Evolutionary conservation across 2,888 invertebrate species (phyloP), one percentile per base, ranked within the genome.

Genomic region (Glyphotaelius pellucidus): DNA sequence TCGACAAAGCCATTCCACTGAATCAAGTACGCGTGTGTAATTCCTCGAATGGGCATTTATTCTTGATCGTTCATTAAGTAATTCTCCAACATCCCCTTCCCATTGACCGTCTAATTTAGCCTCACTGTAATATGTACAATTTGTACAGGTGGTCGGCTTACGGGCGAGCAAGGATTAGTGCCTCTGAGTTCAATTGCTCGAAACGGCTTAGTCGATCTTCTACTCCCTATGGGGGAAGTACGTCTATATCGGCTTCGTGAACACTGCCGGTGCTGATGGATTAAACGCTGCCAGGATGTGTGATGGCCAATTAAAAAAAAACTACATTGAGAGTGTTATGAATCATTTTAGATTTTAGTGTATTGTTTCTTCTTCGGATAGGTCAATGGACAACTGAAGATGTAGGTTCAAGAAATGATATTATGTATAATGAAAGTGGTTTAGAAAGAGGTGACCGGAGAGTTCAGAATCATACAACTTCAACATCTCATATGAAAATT

Each of bases 141-240:
- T 67, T 67, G 38, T 84, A 89, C 91, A 92, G 91, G 81, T 92
- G 92, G 91, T 91, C 84, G 88, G 38, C 88, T 91, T 83, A 52
- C 91, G 91, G 92, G 90, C 92, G 91, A 79, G 90, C 89, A 83
- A 93, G 93, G 93, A 93, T 93, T 93, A 93, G 92, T 91, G 92
- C 89, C 91, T 93, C 92, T 93, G 91, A 92, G 93, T 93, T 93
- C 93, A 93, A 93, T 93, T 93, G 93, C 92, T 90, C 91, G 93
- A 92, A 93, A 93, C 85, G 93, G 91, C 80, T 93, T 52, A 92
- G 83, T 81, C 92, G n/a, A 90, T 86, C 90, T 83, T 81, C 92
- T 87, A 35, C 80, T 35, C 67, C 15, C 35, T 0, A 30, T 7
- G 85, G 19, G 15, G 87, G 86, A 11, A n/a, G 80, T 35, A 9